phyloP scores from a whole-genome alignment of 1,140 invertebrate species.

The Drosophila lini region DNA sequence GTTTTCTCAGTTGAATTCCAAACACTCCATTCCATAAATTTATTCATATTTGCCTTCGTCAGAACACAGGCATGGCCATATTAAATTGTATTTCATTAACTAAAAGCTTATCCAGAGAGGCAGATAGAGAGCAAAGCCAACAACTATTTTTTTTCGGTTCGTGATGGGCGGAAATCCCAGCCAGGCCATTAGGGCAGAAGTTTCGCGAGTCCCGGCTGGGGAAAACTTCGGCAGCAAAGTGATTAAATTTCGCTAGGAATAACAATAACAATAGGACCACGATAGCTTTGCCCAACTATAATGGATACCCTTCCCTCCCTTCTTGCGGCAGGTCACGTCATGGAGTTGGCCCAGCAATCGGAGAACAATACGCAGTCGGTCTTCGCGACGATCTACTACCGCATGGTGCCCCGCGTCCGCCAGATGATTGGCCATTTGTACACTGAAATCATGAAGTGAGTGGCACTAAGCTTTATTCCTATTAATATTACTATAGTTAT shows the following conservation, averaged over 20 bases:
- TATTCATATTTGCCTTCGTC: conserved; percentile 41
- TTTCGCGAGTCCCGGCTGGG: conserved; percentile 50
- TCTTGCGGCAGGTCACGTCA: conserved; percentile 89
- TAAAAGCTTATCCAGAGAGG: conserved; percentile 56
- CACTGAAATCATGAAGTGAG: conserved; percentile 88
- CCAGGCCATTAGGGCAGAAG: conserved; percentile 62
- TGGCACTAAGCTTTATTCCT: background rate
- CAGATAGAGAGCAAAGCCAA: conserved; percentile 24
- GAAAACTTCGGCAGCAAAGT: conserved; percentile 54
- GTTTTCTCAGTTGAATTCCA: background rate
- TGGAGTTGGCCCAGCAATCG: conserved; percentile 89
- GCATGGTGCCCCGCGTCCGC: conserved; percentile 88
- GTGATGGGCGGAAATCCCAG: conserved; percentile 62
- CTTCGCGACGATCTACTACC: conserved; percentile 90
- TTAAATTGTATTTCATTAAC: conserved; percentile 78
- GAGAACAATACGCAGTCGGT: conserved; percentile 91
- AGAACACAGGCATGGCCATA: conserved; percentile 11
- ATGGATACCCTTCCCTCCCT: conserved; percentile 13
- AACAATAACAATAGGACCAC: conserved; percentile 53
- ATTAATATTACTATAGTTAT: background rate
- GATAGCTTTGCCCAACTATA: conserved; percentile 16
- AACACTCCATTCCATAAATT: background rate
- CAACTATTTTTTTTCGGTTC: conserved; percentile 13
- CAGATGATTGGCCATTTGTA: conserved; percentile 89
- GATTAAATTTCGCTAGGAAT: conserved; percentile 71